Percentiles rank a stretch among this genome's conserved stretches.
phyloP scores from a whole-genome alignment of 2,797 vertebrate genomes.

The Molothrus ater region DNA sequence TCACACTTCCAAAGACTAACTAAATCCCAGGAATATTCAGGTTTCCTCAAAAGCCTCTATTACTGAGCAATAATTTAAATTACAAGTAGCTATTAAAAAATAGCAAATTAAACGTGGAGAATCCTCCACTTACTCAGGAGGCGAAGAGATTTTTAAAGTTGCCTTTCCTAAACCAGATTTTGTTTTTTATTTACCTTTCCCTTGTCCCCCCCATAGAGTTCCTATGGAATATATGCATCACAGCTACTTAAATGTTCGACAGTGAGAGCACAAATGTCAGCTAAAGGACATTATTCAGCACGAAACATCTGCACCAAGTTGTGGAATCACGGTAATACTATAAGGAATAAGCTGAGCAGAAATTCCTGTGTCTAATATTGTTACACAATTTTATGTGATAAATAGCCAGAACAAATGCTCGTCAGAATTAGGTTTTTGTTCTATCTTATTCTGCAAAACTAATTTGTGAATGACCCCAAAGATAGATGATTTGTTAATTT shows the following conservation, averaged over 20 bases:
- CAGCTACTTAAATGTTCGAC: conserved; percentile 4
- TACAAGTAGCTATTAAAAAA: conserved; percentile 27
- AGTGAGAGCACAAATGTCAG: conserved; percentile 18
- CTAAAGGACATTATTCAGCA: conserved; percentile 18
- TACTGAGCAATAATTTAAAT: conserved; percentile 55
- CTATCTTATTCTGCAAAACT: conserved; percentile 70
- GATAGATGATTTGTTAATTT: conserved; percentile 72
- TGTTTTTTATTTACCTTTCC: not conserved
- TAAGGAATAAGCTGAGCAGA: conserved; percentile 50
- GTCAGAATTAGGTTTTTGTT: conserved; percentile 69
- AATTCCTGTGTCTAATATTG: conserved; percentile 36
- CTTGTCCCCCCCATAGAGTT: not conserved
- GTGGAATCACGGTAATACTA: conserved; percentile 41
- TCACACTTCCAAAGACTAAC: not conserved
- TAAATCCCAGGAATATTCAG: conserved; percentile 41
- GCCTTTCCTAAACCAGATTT: not conserved
- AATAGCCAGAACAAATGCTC: conserved; percentile 63
- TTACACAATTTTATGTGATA: conserved; percentile 67
- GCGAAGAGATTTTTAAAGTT: not conserved
- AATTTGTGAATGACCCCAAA: conserved; percentile 66
- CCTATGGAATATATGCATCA: conserved; percentile 14
- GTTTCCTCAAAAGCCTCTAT: conserved; percentile 26
- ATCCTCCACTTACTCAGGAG: not conserved
- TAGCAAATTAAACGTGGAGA: not conserved
- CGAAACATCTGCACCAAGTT: conserved; percentile 32